A percentile compares a stretch with the other conserved stretches of the same genome.
Evolutionary conservation across 1,140 invertebrate species (phyloP).

Genomic region (Aplysia californica): DNA sequence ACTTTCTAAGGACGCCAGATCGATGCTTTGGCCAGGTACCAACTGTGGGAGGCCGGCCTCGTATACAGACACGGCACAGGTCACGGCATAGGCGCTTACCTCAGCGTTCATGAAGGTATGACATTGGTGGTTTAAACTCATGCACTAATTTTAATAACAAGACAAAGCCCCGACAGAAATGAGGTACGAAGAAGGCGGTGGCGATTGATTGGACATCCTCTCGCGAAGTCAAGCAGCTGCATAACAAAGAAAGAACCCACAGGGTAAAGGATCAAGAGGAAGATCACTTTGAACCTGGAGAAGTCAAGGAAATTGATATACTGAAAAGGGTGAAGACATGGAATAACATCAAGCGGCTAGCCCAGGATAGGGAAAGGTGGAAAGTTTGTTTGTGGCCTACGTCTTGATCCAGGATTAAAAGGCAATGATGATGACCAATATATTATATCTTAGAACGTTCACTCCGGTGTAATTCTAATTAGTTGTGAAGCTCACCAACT

Average conservation of each 20-base stretch:
- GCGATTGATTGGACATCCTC: not conserved
- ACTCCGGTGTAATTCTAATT: too few species aligned
- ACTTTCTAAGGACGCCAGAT: slow-evolving; percentile 68
- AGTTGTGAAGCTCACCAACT: too few species aligned
- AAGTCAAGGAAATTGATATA: not conserved
- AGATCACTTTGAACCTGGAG: not conserved
- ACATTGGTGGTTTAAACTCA: not conserved
- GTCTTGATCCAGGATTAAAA: too few species aligned
- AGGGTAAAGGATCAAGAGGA: not conserved
- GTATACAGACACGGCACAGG: slow-evolving; percentile 97
- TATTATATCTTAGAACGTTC: too few species aligned
- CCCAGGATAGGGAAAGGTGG: too few species aligned
- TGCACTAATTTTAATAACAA: not conserved
- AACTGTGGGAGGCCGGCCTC: slow-evolving; percentile 91
- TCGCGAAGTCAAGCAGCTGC: not conserved
- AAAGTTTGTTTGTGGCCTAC: too few species aligned
- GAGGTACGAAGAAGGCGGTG: not conserved
- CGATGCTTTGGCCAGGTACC: slow-evolving; percentile 85
- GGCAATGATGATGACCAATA: too few species aligned
- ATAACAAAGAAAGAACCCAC: not conserved
- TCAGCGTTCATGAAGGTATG: slow-evolving; percentile 91
- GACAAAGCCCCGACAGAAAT: not conserved
- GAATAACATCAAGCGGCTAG: too few species aligned
- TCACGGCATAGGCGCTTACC: slow-evolving; percentile 93
- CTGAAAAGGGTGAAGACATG: too few species aligned